Evolutionary conservation across 64 coral and sea anemone genomes (phyloP), one percentile per base, ranked within the genome.

Genomic region (Montipora cactus): DNA sequence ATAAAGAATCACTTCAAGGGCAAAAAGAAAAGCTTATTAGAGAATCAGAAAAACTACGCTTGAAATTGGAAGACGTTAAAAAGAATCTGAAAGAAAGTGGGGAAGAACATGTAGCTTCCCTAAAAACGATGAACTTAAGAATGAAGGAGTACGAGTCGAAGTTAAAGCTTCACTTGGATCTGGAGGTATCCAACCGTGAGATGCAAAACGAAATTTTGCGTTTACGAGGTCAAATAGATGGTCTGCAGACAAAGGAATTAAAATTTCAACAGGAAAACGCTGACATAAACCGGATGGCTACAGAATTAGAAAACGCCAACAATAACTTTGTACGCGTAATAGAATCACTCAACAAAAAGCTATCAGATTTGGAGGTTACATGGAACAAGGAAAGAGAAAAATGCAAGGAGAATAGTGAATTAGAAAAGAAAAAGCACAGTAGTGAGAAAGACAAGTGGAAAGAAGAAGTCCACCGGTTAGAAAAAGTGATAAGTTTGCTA

Each of bases 111-210:
- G 62, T 67, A 80, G 58, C 76, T 14, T 5, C n/a, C 18, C 23
- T 37, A 37, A 88, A 70, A 13, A 7, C 10, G 14, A 19, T 67
- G n/a, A 88, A 80, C 22, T 46, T 58, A 57, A 93, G 74, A 73
- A 72, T 71, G 20, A 49, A 70, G 44, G 82, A 86, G n/a, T 86
- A 86, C 18, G 82, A 86, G 82, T 37, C 82, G 9, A 86, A 86
- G 47, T 21, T 86, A 50, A 72, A 70, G 47, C 44, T 15, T 12
- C 71, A 7, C 21, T 20, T 72, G 18, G 82, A 72, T 44, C 44
- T 86, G 0, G 46, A 78, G 62, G 28, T 74, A 37, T 68, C 79
- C 72, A 80, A 79, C 77, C 70, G 77, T 72, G 46, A 88, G 46
- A 71, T 68, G 61, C 19, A 49, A 22, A 87, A 77, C 62, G 58